Evolutionary conservation across 2,888 invertebrate genomes (phyloP).

Genomic region (Brachylomia viminalis): DNA sequence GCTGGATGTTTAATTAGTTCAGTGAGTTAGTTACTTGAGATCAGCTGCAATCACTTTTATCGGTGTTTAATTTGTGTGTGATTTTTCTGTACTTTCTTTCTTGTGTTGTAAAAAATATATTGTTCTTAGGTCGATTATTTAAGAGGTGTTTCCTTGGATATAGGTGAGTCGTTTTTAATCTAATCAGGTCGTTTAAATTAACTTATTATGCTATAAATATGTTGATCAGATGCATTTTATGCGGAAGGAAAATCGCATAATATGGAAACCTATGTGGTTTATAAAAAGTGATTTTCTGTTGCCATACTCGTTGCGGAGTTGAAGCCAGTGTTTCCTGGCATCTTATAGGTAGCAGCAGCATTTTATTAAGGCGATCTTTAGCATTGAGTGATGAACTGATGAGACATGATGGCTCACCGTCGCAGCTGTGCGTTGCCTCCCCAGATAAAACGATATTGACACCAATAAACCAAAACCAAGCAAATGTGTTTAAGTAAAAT

Average conservation of each 20-base stretch:
- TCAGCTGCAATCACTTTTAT: slow-evolving; percentile 37
- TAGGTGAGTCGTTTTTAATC: slow-evolving; percentile 25
- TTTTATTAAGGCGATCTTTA: neutral
- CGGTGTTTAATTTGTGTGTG: slow-evolving; percentile 13
- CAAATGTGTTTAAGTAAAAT: too few species aligned
- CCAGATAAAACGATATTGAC: too few species aligned
- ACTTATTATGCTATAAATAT: neutral
- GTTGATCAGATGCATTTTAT: neutral
- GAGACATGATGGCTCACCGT: too few species aligned
- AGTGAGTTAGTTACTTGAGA: slow-evolving; percentile 24
- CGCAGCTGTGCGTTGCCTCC: too few species aligned
- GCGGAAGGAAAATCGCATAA: slow-evolving; percentile 27
- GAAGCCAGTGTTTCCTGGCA: neutral
- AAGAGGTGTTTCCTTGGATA: neutral
- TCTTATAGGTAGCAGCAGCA: neutral
- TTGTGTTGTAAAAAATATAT: neutral
- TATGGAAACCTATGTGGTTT: slow-evolving; percentile 12
- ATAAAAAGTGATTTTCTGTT: neutral
- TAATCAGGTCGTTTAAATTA: neutral
- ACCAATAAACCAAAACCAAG: too few species aligned
- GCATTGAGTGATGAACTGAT: too few species aligned
- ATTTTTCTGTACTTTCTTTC: neutral
- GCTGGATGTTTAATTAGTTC: slow-evolving; percentile 19
- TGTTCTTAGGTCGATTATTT: neutral
- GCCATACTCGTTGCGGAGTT: neutral